These are phyloP conservation scores for Drosophila jambulina DNA, from an alignment of 1,140 invertebrate genomes.

Conservation along the genomic window DNA sequence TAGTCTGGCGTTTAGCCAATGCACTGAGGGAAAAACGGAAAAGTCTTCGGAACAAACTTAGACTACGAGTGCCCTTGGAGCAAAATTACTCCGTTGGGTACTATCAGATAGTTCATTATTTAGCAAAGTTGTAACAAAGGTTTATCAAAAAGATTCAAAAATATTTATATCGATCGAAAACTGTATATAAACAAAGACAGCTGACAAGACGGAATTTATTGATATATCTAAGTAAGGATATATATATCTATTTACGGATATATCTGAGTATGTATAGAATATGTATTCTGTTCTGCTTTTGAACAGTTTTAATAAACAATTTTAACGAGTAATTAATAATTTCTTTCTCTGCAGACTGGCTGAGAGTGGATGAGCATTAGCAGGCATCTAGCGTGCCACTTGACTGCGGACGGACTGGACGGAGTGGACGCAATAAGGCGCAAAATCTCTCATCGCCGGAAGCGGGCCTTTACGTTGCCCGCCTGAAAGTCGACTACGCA, in stretches of 20 bases:
- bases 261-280: too few relatives aligned
- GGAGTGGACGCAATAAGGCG: constrained; percentile 33
- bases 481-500: constrained; percentile 52
- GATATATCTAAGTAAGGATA: too few relatives aligned
- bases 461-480: constrained; percentile 12
- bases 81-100: neutral
- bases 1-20: constrained; percentile 20
- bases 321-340: neutral
- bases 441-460: constrained; percentile 17
- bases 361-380: constrained; percentile 8
- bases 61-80: neutral
- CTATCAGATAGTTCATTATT: neutral
- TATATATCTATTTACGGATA: too few relatives aligned
- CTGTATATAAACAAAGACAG: too few relatives aligned
- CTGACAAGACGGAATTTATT: too few relatives aligned
- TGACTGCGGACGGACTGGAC: constrained; percentile 12
- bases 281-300: too few relatives aligned
- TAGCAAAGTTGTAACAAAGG: neutral
- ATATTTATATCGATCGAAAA: too few relatives aligned
- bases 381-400: constrained; percentile 12
- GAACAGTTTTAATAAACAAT: neutral
- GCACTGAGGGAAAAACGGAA: constrained; percentile 6
- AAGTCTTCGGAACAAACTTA: neutral
- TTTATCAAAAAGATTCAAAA: too few relatives aligned
- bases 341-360: neutral